Evolutionary conservation across 2,113 vertebrate species (phyloP).

Genomic region (Rhodinocichla rosea): DNA sequence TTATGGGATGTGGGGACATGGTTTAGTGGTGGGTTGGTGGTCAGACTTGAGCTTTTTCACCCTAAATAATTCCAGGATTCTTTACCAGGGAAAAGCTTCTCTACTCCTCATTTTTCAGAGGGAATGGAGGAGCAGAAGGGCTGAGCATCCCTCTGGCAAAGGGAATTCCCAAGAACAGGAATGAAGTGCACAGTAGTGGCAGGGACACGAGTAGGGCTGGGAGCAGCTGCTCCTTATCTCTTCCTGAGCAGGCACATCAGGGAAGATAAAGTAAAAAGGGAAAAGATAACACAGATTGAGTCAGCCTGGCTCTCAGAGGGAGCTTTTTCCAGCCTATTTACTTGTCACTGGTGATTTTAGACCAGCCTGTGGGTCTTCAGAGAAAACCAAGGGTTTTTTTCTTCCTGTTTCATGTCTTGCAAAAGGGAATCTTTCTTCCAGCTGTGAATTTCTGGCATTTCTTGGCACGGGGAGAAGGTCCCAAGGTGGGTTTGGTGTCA

Average conservation of each 20-base stretch:
- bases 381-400: not conserved
- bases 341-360: not conserved
- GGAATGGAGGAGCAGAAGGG: not conserved
- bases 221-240: not conserved
- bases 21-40: not conserved
- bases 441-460: not conserved
- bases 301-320: not conserved
- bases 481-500: not conserved
- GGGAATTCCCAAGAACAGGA: not conserved
- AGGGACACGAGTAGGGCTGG: accelerated
- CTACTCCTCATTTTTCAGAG: accelerated
- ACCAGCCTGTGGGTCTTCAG: not conserved
- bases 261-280: not conserved
- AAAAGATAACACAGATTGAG: not conserved
- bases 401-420: not conserved
- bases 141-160: not conserved
- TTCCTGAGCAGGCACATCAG: not conserved
- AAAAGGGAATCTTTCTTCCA: not conserved
- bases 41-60: not conserved
- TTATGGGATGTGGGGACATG: not conserved
- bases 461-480: not conserved
- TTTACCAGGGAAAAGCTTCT: not conserved
- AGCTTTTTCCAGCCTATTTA: not conserved
- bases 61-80: not conserved
- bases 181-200: not conserved